Conservation (phyloP, 2,113 vertebrate species). For the Dipodomys spectabilis region DNA sequence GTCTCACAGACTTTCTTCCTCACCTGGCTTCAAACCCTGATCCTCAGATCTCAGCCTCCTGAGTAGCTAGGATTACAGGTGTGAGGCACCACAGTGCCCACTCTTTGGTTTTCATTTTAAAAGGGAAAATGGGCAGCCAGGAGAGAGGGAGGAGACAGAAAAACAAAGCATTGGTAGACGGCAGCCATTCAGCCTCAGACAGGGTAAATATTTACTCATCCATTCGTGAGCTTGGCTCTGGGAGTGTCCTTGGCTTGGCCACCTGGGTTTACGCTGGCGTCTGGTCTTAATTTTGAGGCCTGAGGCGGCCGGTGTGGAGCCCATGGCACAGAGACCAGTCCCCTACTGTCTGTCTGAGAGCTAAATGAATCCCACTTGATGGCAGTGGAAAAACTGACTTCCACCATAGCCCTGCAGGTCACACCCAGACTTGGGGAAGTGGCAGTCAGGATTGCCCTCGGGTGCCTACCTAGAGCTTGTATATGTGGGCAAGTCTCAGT, state of each 20-base stretch:
- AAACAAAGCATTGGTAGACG: constrained; percentile 69
- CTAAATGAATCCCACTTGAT: constrained; percentile 38
- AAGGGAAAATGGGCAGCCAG: not conserved
- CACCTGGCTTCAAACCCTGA: too few species aligned
- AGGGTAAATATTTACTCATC: constrained; percentile 79
- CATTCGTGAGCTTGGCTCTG: constrained; percentile 70
- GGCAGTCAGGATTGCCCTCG: not conserved
- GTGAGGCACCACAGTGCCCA: too few species aligned
- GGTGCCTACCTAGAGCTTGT: too few species aligned
- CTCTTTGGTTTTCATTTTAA: not conserved
- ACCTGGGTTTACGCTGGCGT: constrained; percentile 66
- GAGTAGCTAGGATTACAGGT: too few species aligned
- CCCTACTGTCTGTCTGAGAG: constrained; percentile 60
- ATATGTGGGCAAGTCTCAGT: not conserved
- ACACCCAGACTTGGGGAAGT: not conserved
- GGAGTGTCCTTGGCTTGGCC: constrained; percentile 39
- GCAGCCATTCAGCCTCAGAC: constrained; percentile 74
- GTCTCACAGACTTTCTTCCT: too few species aligned
- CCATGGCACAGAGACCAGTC: constrained; percentile 42
- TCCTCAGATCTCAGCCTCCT: too few species aligned
- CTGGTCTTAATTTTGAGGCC: constrained; percentile 67
- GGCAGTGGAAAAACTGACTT: constrained; percentile 37
- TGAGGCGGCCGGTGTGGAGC: not conserved
- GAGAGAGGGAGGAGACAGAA: constrained; percentile 58
- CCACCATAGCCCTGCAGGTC: not conserved